Conservation (phyloP, 2,797 vertebrate genomes). For the Urosaurus nigricauda region DNA sequence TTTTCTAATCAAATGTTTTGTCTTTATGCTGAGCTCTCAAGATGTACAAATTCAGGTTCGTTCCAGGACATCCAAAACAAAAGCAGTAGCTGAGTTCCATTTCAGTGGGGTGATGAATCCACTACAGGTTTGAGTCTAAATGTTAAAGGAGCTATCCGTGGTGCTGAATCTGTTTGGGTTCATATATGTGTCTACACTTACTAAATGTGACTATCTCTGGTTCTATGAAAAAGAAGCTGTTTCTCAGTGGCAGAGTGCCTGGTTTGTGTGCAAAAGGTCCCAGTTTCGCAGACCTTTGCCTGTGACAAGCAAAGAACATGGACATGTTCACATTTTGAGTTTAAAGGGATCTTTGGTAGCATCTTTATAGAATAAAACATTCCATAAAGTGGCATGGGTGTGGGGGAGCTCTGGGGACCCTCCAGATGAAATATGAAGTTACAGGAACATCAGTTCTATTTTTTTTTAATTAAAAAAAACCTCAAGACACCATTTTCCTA, state of each 20-base stretch:
- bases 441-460: too few relatives aligned
- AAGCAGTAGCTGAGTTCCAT: too few relatives aligned
- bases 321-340: too few relatives aligned
- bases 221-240: not conserved
- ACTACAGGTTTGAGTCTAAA: not conserved
- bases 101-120: too few relatives aligned
- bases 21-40: not conserved
- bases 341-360: not conserved
- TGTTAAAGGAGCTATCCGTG: not conserved
- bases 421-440: too few relatives aligned
- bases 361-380: not conserved
- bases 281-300: too few relatives aligned
- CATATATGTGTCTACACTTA: too few relatives aligned
- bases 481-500: too few relatives aligned
- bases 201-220: too few relatives aligned
- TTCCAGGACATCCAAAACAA: not conserved
- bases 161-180: not conserved
- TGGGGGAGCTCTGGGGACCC: too few relatives aligned
- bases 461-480: too few relatives aligned
- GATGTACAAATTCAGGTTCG: fast-evolving
- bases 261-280: not conserved
- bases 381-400: not conserved
- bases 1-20: slow-evolving; percentile 8
- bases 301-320: too few relatives aligned
- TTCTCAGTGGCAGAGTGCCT: not conserved